Evolutionary conservation across 2,113 vertebrate species (phyloP).

Genomic region (Panthera uncia): DNA sequence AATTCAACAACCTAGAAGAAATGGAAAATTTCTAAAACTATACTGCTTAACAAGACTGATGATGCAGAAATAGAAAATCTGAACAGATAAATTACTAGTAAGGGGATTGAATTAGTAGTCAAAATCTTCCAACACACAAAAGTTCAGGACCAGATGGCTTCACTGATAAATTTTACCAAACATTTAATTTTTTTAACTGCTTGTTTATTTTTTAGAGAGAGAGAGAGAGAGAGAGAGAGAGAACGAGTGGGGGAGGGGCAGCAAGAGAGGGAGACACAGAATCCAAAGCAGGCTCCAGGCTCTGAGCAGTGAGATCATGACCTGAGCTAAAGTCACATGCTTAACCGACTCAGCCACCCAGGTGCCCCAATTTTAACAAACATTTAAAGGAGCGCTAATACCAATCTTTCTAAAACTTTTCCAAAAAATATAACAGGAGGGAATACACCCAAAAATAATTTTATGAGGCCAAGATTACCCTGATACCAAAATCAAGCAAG

Average conservation of each 20-base stretch:
- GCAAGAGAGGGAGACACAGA: too few species aligned
- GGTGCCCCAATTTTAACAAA: not conserved
- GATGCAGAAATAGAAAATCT: not conserved
- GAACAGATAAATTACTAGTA: not conserved
- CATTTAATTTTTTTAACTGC: not conserved
- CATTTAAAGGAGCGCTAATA: not conserved
- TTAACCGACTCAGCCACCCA: too few species aligned
- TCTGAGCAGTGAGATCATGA: too few species aligned
- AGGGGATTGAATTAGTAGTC: not conserved
- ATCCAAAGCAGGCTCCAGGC: too few species aligned
- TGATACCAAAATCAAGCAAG: not conserved
- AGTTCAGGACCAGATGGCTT: not conserved
- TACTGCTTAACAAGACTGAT: not conserved
- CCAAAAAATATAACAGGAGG: not conserved
- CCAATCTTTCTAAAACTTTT: not conserved
- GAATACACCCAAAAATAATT: not conserved
- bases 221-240: too few species aligned
- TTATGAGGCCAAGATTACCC: not conserved
- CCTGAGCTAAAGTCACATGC: too few species aligned
- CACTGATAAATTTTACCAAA: not conserved
- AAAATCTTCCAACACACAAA: not conserved
- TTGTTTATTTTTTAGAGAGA: too few species aligned
- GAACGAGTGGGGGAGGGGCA: too few species aligned
- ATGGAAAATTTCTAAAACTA: not conserved
- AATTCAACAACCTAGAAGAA: not conserved